phyloP scores from a whole-genome alignment of 1,140 invertebrate species.

The Gonatopus flavifemur region DNA sequence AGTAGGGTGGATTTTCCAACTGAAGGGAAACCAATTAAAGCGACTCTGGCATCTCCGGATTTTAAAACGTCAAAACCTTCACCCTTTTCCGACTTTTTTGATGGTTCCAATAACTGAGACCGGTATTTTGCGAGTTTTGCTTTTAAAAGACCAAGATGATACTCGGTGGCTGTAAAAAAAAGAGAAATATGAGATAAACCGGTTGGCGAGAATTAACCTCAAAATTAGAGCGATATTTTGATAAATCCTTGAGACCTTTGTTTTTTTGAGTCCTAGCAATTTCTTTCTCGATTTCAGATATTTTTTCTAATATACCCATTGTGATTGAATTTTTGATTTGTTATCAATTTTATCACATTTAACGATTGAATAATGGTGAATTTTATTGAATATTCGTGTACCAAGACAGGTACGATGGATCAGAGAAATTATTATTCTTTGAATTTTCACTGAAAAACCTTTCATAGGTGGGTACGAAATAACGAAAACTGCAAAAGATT shows the following conservation, averaged over 20 bases:
- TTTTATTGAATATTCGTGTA: no score
- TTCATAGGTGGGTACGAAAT: no score
- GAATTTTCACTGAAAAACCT: no score
- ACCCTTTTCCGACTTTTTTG: constrained; percentile 95
- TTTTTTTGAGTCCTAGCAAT: constrained; percentile 99
- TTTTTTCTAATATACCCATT: constrained; percentile 98
- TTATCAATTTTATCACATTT: no score
- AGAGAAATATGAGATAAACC: constrained; percentile 25
- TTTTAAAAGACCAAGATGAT: constrained; percentile 97
- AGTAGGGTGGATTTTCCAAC: constrained; percentile 95
- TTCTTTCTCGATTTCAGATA: constrained; percentile 97
- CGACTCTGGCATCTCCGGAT: constrained; percentile 97
- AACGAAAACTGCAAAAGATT: no score
- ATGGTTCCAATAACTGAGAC: constrained; percentile 91
- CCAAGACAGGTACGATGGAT: no score
- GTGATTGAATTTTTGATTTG: no score
- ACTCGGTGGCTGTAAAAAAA: constrained; percentile 87
- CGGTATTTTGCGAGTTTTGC: constrained; percentile 98
- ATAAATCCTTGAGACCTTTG: constrained; percentile 74
- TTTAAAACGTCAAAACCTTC: constrained; percentile 99
- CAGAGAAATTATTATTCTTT: no score
- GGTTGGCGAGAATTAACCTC: constrained; percentile 3
- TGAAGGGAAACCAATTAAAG: constrained; percentile 96
- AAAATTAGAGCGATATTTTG: neutral
- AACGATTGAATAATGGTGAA: no score